Conservation (phyloP, 2,888 invertebrate species). For the Drosophila tripunctata region DNA sequence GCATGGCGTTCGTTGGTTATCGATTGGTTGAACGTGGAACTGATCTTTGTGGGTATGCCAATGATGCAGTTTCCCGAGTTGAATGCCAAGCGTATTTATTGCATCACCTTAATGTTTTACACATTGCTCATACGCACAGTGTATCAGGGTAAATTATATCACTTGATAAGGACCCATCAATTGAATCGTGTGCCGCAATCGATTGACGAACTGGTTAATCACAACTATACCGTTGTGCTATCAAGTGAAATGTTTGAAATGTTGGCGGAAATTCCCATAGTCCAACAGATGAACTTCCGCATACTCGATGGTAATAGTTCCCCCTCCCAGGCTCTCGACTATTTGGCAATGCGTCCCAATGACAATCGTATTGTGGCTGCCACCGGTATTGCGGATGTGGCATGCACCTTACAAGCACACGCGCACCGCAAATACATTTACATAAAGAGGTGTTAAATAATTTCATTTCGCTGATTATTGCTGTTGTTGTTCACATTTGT, state of each 20-base stretch:
- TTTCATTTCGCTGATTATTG: conserved; percentile 38
- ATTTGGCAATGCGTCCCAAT: conserved; percentile 20
- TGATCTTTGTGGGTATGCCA: conserved; percentile 58
- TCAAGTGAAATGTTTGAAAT: conserved; percentile 31
- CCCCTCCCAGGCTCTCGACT: conserved; percentile 19
- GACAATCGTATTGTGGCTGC: conserved; percentile 31
- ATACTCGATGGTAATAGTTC: background rate
- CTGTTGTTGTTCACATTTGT: conserved; percentile 25
- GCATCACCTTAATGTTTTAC: conserved; percentile 52
- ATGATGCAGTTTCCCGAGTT: conserved; percentile 31
- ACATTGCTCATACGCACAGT: conserved; percentile 71
- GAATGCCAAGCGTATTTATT: conserved; percentile 46
- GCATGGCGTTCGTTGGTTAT: background rate
- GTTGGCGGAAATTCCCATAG: conserved; percentile 38
- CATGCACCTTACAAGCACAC: conserved; percentile 32
- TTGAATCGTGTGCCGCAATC: conserved; percentile 48
- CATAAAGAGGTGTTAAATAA: conserved; percentile 60
- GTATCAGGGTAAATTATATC: conserved; percentile 74
- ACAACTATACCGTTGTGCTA: conserved; percentile 46
- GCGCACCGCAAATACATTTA: background rate
- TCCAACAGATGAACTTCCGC: conserved; percentile 39
- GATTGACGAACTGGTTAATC: conserved; percentile 49
- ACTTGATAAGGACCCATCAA: conserved; percentile 66
- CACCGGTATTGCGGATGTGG: conserved; percentile 23
- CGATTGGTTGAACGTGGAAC: conserved; percentile 43